Evolutionary conservation across 2,797 vertebrate genomes (phyloP).

Genomic region (Poecilia gillii): DNA sequence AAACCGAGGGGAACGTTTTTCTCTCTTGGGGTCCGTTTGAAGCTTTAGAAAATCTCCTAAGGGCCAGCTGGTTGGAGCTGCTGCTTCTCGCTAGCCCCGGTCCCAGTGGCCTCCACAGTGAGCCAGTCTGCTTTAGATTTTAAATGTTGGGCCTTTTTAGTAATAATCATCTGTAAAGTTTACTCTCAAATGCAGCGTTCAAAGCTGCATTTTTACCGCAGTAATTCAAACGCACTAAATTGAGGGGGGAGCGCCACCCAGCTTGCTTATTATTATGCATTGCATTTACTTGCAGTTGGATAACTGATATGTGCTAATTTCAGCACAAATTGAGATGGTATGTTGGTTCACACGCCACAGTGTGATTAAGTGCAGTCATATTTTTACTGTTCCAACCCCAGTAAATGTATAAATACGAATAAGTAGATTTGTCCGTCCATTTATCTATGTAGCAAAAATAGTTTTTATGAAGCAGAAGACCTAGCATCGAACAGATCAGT

Average conservation of each 20-base stretch:
- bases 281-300: not conserved
- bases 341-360: not conserved
- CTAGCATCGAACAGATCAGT: not conserved
- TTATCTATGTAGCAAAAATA: not conserved
- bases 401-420: not conserved
- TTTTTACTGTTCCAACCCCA: not conserved
- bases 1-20: not conserved
- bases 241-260: not conserved
- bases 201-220: not conserved
- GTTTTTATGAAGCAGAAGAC: not conserved
- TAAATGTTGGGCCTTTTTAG: not conserved
- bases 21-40: not conserved
- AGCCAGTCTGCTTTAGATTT: not conserved
- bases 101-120: not conserved
- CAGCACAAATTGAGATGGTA: not conserved
- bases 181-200: not conserved
- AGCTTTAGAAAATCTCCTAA: not conserved
- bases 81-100: not conserved
- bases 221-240: not conserved
- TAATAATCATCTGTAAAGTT: not conserved
- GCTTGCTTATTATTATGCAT: not conserved
- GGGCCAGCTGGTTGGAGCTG: constrained; percentile 1
- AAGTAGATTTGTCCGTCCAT: not conserved
- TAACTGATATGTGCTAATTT: not conserved
- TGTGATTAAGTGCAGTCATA: not conserved